phyloP scores from a whole-genome alignment of 2,113 vertebrate genomes.

The Aegithalos caudatus region DNA sequence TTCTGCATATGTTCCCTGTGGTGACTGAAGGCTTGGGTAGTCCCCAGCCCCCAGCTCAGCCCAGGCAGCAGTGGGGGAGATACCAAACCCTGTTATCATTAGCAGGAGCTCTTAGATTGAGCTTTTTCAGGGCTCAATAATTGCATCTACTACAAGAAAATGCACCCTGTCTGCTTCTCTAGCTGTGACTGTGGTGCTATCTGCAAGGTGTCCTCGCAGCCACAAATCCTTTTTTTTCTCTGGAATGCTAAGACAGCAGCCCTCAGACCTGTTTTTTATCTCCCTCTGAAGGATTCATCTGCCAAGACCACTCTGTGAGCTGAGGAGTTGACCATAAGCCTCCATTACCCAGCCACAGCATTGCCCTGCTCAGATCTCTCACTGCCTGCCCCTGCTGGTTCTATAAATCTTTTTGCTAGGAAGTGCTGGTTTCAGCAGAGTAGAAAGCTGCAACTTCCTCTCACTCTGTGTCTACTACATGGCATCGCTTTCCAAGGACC shows the following conservation, averaged over 20 bases:
- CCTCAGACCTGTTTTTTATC: background rate
- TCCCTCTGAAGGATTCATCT: background rate
- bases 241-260: background rate
- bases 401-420: background rate
- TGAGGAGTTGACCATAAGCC: background rate
- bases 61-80: background rate
- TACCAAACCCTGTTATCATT: background rate
- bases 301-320: background rate
- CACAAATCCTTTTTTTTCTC: background rate
- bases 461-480: background rate
- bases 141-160: background rate
- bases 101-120: background rate
- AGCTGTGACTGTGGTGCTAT: accelerated
- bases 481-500: background rate
- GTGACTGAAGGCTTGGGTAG: accelerated
- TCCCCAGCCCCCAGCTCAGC: background rate
- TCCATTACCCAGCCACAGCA: background rate
- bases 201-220: background rate
- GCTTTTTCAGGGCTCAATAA: background rate
- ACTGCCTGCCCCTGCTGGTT: background rate
- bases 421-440: background rate
- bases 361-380: background rate
- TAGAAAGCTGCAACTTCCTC: background rate
- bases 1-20: accelerated
- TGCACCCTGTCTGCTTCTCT: background rate